A percentile compares a stretch with the other conserved stretches of the same genome.
Conservation (phyloP, 2,888 invertebrate species). For the Empis stercorea region DNA sequence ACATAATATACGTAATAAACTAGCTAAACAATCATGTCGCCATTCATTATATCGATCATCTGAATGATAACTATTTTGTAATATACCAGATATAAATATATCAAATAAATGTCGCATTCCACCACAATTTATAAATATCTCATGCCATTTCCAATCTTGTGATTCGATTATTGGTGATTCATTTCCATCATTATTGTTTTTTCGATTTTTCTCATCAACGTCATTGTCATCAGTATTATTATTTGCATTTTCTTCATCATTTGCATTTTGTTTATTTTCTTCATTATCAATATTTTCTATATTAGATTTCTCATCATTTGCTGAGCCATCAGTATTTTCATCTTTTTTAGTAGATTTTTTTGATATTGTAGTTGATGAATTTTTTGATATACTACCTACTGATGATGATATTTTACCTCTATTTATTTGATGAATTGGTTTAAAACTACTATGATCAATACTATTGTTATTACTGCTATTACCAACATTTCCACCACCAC, state of each 20-base stretch:
- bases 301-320: constrained; percentile 13
- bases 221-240: constrained; percentile 13
- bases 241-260: constrained; percentile 26
- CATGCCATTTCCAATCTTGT: constrained; percentile 46
- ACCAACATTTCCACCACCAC: constrained; percentile 1
- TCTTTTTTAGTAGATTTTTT: constrained; percentile 9
- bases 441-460: constrained; percentile 18
- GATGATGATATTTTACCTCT: constrained; percentile 8
- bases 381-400: constrained; percentile 12
- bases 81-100: constrained; percentile 76
- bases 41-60: constrained; percentile 49
- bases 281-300: constrained; percentile 1
- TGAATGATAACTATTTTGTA: constrained; percentile 66
- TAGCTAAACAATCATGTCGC: constrained; percentile 88
- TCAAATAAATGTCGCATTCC: constrained; percentile 79
- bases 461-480: constrained; percentile 3
- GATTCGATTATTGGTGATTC: constrained; percentile 10
- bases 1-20: constrained; percentile 71
- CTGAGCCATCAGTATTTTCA: constrained; percentile 10
- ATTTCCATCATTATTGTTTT: constrained; percentile 9
- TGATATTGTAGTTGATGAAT: not conserved
- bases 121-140: constrained; percentile 72
- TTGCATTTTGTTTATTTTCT: not conserved
- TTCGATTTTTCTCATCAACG: constrained; percentile 10
- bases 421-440: not conserved